Percentiles rank a stretch among this genome's conserved stretches.
Evolutionary conservation across 2,797 vertebrate species (phyloP).

Genomic region (Lateolabrax maculatus): DNA sequence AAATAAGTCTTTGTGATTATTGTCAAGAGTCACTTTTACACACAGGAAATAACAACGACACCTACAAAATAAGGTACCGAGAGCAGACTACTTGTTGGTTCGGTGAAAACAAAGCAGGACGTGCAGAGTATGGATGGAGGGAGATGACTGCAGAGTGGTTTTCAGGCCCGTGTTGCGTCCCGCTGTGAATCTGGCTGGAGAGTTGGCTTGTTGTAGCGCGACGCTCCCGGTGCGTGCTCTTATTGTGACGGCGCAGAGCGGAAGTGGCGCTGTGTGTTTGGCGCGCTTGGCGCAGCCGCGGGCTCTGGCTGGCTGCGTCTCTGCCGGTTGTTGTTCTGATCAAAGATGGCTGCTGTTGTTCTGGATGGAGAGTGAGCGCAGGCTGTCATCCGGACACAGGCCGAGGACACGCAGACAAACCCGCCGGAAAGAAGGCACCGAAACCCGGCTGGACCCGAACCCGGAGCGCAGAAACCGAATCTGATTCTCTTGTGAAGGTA

Average conservation of each 20-base stretch:
- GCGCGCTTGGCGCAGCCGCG: conserved; percentile 21
- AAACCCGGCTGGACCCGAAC: neutral
- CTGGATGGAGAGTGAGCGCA: conserved; percentile 56
- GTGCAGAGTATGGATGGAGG: neutral
- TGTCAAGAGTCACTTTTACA: too few species aligned
- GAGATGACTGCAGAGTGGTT: neutral
- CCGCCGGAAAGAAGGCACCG: neutral
- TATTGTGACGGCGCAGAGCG: conserved; percentile 38
- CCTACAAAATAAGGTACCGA: conserved; percentile 17
- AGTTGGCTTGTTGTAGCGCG: too few species aligned
- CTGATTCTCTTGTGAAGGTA: conserved; percentile 33
- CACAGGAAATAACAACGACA: neutral
- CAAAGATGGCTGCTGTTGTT: conserved; percentile 75
- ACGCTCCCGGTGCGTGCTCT: rapidly evolving
- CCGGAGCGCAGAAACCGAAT: neutral
- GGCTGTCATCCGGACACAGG: conserved; percentile 40
- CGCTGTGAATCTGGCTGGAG: rapidly evolving
- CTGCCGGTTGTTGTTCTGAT: conserved; percentile 39
- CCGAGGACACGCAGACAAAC: conserved; percentile 18
- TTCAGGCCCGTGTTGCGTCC: rapidly evolving
- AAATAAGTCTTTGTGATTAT: too few species aligned
- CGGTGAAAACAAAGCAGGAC: neutral
- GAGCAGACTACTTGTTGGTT: rapidly evolving
- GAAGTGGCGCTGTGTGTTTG: neutral
- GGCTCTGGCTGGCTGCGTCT: conserved; percentile 18